These are phyloP conservation scores for human (Homo sapiens) DNA, from an alignment of 2,113 vertebrate genomes.

Conservation along the genomic window GRCh38 chr5:115847501-115848000, in stretches of 20 bases:
- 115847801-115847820: conserved; percentile 36
- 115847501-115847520: too few species aligned
- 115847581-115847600: too few species aligned
- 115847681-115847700: not conserved
- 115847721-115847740: not conserved
- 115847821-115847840: not conserved
- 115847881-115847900: not conserved
- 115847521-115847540: too few species aligned
- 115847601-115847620: too few species aligned
- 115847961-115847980: not conserved
- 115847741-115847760: not conserved
- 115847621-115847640: not conserved
- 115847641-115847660: not conserved
- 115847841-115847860: not conserved
- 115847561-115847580: too few species aligned
- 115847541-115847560: too few species aligned
- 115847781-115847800: not conserved
- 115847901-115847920: not conserved
- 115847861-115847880: not conserved
- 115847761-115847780: not conserved
- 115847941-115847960: not conserved
- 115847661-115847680: not conserved
- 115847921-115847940: not conserved
- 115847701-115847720: not conserved
- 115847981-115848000: conserved; percentile 14